Percentiles rank a stretch among this genome's conserved stretches.
Conservation (phyloP, 2,113 vertebrate species). For the Cheirogaleus medius region DNA sequence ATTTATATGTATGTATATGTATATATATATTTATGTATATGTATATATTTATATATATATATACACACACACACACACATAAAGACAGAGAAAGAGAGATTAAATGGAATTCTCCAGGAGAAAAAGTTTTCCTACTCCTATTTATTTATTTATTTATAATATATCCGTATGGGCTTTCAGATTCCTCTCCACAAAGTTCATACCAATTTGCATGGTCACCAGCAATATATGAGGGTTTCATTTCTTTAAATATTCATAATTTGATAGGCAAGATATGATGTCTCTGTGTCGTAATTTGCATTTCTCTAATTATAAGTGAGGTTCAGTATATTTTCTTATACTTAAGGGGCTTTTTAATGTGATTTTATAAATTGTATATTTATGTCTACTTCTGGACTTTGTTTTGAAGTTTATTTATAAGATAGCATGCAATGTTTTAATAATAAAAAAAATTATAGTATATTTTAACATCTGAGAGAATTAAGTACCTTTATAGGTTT, state of each 20-base stretch:
- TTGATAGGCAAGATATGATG: not conserved
- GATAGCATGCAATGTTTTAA: not conserved
- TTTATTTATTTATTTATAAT: not conserved
- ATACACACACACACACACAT: too few species aligned
- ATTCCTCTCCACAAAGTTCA: not conserved
- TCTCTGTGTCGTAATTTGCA: not conserved
- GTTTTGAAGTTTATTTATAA: not conserved
- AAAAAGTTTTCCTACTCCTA: not conserved
- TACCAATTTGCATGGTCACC: not conserved
- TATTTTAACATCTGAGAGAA: not conserved
- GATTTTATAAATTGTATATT: not conserved
- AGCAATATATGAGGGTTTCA: not conserved
- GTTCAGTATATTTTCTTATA: not conserved
- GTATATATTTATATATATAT: not conserved
- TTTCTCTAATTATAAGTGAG: not conserved
- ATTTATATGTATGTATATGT: not conserved
- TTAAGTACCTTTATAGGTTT: not conserved
- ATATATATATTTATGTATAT: not conserved
- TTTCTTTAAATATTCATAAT: not conserved
- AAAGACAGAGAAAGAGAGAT: not conserved
- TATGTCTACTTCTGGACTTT: not conserved
- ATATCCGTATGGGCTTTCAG: not conserved
- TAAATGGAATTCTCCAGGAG: not conserved
- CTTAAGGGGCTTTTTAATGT: not conserved
- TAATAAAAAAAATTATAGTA: not conserved